phyloP scores from a whole-genome alignment of 2,113 vertebrate species.

The Platichthys stellatus region DNA sequence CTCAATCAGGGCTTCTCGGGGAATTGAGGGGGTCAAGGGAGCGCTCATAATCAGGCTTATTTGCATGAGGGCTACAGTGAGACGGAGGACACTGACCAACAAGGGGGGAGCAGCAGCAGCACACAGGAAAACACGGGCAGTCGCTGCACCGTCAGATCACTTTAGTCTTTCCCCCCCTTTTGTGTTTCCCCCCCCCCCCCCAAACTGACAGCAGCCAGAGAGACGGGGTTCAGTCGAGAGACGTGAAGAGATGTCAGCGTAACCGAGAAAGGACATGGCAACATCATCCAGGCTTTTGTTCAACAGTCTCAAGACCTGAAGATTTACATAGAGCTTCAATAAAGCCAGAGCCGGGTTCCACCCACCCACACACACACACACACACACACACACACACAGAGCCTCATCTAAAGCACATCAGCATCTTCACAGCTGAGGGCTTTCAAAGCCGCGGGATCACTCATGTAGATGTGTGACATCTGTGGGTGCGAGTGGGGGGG shows the following conservation, averaged over 20 bases:
- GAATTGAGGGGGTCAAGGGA: conserved; percentile 61
- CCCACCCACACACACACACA: conserved; percentile 42
- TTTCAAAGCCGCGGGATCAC: conserved; percentile 55
- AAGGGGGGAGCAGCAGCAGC: conserved; percentile 19
- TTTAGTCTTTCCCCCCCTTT: too few species aligned
- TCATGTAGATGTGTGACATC: conserved; percentile 55
- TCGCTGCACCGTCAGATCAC: too few species aligned
- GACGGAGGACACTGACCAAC: conserved; percentile 56
- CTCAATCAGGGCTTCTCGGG: conserved; percentile 67
- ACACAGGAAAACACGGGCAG: background rate
- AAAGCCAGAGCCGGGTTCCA: conserved; percentile 42
- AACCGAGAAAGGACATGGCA: conserved; percentile 44
- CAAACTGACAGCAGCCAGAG: conserved; percentile 51
- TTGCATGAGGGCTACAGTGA: conserved; percentile 64
- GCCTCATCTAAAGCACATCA: conserved; percentile 48
- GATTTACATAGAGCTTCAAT: conserved; percentile 69
- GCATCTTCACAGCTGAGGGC: conserved; percentile 54
- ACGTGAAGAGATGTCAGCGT: conserved; percentile 54
- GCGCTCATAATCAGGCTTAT: conserved; percentile 63
- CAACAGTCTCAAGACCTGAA: conserved; percentile 60
- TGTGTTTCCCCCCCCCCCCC: conserved; percentile 7
- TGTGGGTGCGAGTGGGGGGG: conserved; percentile 40
- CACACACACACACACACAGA: conserved; percentile 35
- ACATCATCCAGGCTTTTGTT: conserved; percentile 57
- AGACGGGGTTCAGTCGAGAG: conserved; percentile 39